These are phyloP conservation scores for Momotus momota DNA, from an alignment of 2,797 vertebrate genomes.

Conservation along the genomic window DNA sequence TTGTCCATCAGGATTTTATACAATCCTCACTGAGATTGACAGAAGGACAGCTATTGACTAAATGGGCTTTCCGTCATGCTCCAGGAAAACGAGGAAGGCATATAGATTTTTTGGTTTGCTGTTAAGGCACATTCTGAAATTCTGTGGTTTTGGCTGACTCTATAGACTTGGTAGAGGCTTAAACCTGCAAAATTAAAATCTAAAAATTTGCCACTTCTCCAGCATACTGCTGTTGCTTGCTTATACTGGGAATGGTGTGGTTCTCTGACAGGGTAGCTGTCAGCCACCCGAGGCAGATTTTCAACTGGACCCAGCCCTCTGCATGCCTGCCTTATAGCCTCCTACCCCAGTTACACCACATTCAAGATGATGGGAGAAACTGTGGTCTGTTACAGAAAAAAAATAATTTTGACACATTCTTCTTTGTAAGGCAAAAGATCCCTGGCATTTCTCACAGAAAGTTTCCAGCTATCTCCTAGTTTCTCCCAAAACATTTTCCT, in stretches of 20 bases:
- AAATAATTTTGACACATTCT: not conserved
- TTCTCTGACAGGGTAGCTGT: not conserved
- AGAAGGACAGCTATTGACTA: not conserved
- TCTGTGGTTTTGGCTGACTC: slow-evolving; percentile 31
- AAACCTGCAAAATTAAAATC: slow-evolving; percentile 37
- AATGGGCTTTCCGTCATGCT: not conserved
- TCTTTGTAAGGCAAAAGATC: not conserved
- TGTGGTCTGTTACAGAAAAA: not conserved
- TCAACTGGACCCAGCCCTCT: not conserved
- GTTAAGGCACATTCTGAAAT: slow-evolving; percentile 29
- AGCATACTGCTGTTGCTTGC: not conserved
- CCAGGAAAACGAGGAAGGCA: slow-evolving; percentile 31
- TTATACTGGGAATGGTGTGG: not conserved
- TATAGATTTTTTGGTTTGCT: slow-evolving; percentile 28
- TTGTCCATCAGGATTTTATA: not conserved
- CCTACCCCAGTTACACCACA: not conserved
- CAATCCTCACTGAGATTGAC: not conserved
- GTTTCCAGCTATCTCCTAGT: not conserved
- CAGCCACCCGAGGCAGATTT: not conserved
- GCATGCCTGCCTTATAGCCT: not conserved
- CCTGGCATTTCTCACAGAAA: not conserved
- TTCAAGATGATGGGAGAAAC: not conserved
- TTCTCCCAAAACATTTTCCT: not conserved
- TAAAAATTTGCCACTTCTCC: slow-evolving; percentile 14
- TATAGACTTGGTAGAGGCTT: not conserved